Conservation (phyloP, 2,113 vertebrate genomes). For the Pedetes capensis region DNA sequence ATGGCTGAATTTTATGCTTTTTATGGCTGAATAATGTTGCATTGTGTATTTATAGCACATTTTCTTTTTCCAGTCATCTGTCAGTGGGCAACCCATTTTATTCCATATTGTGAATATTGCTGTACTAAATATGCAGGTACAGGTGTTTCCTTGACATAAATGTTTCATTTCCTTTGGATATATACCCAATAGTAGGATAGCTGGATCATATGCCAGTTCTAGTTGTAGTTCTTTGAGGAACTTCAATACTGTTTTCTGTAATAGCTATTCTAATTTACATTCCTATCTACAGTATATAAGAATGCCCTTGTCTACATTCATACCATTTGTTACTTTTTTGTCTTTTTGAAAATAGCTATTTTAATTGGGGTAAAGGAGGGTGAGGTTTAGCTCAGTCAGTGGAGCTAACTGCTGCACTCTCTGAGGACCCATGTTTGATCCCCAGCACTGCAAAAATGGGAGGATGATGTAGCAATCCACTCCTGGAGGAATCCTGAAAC, state of each 20-base stretch:
- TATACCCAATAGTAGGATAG: background rate
- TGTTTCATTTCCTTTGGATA: background rate
- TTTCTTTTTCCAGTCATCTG: background rate
- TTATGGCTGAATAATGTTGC: background rate
- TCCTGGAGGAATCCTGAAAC: no score
- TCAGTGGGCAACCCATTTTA: background rate
- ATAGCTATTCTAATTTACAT: background rate
- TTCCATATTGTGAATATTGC: background rate
- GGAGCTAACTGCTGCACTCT: no score
- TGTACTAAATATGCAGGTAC: background rate
- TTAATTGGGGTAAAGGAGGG: no score
- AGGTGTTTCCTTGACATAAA: background rate
- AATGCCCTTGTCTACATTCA: no score
- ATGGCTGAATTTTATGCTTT: background rate
- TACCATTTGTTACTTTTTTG: no score
- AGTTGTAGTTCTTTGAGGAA: background rate
- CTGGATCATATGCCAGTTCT: background rate
- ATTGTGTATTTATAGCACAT: no score
- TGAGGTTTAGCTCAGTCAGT: no score
- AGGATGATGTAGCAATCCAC: no score
- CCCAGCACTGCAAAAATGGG: no score
- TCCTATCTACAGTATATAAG: no score
- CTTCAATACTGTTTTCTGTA: background rate
- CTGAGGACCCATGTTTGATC: no score
- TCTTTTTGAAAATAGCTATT: no score